phyloP scores from a whole-genome alignment of 2,888 invertebrate species.

The Lymantria dispar region DNA sequence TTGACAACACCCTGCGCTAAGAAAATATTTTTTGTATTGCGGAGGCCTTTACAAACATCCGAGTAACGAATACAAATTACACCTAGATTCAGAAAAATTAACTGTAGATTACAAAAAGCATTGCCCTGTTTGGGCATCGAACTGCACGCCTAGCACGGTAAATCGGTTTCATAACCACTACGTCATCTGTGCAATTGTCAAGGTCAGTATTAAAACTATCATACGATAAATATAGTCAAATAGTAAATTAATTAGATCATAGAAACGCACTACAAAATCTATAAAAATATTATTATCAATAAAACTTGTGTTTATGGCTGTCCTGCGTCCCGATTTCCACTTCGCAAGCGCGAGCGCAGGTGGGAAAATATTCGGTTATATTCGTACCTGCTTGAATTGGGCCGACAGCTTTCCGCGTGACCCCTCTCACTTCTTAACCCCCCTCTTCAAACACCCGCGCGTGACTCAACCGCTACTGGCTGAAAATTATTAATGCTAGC shows the following conservation, averaged over 20 bases:
- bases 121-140: too few relatives aligned
- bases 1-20: too few relatives aligned
- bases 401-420: conserved; percentile 66
- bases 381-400: conserved; percentile 73
- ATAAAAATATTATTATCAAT: neutral
- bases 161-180: too few relatives aligned
- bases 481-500: conserved; percentile 38
- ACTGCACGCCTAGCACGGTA: too few relatives aligned
- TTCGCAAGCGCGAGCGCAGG: conserved; percentile 56
- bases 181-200: too few relatives aligned
- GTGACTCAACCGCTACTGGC: conserved; percentile 52
- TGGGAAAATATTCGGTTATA: conserved; percentile 77
- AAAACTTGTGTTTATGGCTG: conserved; percentile 33
- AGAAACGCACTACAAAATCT: neutral
- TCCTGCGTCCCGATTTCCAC: conserved; percentile 49
- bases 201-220: too few relatives aligned
- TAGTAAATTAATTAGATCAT: conserved; percentile 8
- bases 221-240: too few relatives aligned
- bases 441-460: conserved; percentile 11
- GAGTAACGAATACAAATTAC: too few relatives aligned
- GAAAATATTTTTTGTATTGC: too few relatives aligned
- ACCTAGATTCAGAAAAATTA: too few relatives aligned
- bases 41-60: too few relatives aligned
- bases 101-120: too few relatives aligned
- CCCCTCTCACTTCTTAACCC: conserved; percentile 24